Base-by-base conservation (phyloP, 2,888 invertebrate genomes). In the Amblyteles armatorius region DNA sequence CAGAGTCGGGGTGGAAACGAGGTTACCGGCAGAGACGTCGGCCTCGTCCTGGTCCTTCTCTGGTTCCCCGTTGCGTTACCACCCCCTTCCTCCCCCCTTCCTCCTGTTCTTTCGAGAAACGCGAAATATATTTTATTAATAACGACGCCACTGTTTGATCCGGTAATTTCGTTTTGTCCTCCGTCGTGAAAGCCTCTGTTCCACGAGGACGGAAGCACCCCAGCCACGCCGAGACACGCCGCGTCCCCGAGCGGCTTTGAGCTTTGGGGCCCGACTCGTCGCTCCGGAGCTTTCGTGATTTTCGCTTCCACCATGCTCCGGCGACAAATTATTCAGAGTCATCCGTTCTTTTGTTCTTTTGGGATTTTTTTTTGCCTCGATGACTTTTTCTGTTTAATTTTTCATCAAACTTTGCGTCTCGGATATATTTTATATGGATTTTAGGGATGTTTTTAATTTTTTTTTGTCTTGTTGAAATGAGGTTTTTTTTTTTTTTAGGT, bases 61-160 rank as follows among this genome's bases (percentile, higher is more conserved):
- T 3, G 44, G 36, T 78, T 29, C 63, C 57, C 74, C 50, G 40
- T 50, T 55, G 40, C 55, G 55, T 16, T 44, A 48, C 13, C 16
- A 4, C 13, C 50, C 63, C 22, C 7, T 65, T 5, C 67, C 57
- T 5, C 67, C 57, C 50, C 36, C 63, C 22, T 19, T 65, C 11
- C 67, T 68, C 50, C 36, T 60, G n/a, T 76, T 36, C 78, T 81
- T 69, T 68, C 73, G 73, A 78, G 81, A 60, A 78, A 74, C 84
- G 73, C 57, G 78, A 84, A 78, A 84, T 81, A 84, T 81, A 91
- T 92, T 92, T 92, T 90, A 91, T 91, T 91, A 92, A 92, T 92
- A 91, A 90, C 89, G 89, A 87, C 87, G 86, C 87, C 86, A 84
- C 89, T 91, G 90, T 92, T 92, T 92, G 91, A 92, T 92, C 91